A percentile compares a stretch with the other conserved stretches of the same genome.
Conservation (phyloP, 1,140 invertebrate species). For the Periplaneta americana region DNA sequence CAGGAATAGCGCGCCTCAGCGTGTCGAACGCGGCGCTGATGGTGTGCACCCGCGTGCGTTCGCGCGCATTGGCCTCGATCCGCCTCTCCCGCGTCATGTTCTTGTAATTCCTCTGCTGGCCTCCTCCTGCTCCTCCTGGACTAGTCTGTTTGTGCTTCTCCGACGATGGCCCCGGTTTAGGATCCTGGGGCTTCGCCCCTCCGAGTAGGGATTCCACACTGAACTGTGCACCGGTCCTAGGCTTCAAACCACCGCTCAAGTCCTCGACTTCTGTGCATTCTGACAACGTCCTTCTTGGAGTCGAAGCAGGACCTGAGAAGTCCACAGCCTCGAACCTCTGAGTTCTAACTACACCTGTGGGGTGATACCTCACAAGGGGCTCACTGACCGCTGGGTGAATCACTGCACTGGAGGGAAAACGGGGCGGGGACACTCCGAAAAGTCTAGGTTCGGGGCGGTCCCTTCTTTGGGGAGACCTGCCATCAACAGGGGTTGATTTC, state of each 20-base stretch:
- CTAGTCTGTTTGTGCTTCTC: background rate
- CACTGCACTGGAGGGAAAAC: background rate
- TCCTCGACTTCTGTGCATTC: background rate
- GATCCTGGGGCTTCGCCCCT: conserved; percentile 3
- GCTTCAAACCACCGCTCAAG: background rate
- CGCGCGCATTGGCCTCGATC: conserved; percentile 90
- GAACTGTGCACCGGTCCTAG: conserved; percentile 12
- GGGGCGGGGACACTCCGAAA: too few relatives aligned
- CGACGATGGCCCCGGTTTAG: conserved; percentile 8
- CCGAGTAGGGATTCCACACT: conserved; percentile 34
- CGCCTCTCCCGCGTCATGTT: conserved; percentile 89
- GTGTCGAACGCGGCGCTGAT: conserved; percentile 93
- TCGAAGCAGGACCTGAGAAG: background rate
- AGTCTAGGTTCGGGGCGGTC: background rate
- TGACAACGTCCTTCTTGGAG: background rate
- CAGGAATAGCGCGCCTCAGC: conserved; percentile 73
- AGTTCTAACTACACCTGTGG: background rate
- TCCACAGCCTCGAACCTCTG: background rate
- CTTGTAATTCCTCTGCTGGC: conserved; percentile 83
- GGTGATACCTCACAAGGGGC: background rate
- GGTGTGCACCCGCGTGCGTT: conserved; percentile 87
- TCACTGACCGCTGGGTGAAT: background rate
- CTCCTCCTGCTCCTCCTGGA: too few relatives aligned
- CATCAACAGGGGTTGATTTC: conserved; percentile 4
- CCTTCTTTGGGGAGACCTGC: background rate